Evolutionary conservation across 1,140 invertebrate species (phyloP).

Genomic region (Drosophila suzukii): DNA sequence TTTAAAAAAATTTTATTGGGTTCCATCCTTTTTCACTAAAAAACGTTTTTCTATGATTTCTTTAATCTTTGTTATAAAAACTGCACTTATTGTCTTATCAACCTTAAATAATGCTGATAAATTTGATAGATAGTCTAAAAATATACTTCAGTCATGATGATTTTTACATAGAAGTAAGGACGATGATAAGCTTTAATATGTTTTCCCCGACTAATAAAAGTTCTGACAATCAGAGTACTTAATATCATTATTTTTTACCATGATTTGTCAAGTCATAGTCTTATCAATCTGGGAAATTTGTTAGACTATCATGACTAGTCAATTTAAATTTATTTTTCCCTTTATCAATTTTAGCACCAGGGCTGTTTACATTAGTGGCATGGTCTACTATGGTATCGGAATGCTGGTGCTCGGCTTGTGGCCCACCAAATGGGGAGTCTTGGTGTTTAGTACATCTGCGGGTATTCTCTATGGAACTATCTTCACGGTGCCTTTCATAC

Average conservation of each 20-base stretch:
- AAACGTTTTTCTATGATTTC: neutral
- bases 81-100: neutral
- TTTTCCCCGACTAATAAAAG: no score
- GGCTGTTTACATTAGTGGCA: slow-evolving; percentile 90
- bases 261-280: neutral
- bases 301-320: neutral
- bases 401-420: slow-evolving; percentile 91
- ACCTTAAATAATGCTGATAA: neutral
- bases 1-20: slow-evolving; percentile 76
- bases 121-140: no score
- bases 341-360: slow-evolving; percentile 86
- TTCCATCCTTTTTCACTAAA: neutral
- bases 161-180: no score
- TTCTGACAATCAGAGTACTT: no score
- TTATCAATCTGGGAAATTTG: neutral
- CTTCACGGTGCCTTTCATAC: slow-evolving; percentile 94
- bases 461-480: slow-evolving; percentile 94
- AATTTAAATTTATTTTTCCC: no score
- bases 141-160: no score
- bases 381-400: slow-evolving; percentile 90
- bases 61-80: neutral
- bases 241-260: no score
- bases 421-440: slow-evolving; percentile 88
- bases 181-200: no score
- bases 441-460: slow-evolving; percentile 90